Percentiles rank a stretch among this genome's conserved stretches.
These are phyloP conservation scores for Squalus acanthias DNA, from an alignment of 2,797 vertebrate species.

Conservation along the genomic window DNA sequence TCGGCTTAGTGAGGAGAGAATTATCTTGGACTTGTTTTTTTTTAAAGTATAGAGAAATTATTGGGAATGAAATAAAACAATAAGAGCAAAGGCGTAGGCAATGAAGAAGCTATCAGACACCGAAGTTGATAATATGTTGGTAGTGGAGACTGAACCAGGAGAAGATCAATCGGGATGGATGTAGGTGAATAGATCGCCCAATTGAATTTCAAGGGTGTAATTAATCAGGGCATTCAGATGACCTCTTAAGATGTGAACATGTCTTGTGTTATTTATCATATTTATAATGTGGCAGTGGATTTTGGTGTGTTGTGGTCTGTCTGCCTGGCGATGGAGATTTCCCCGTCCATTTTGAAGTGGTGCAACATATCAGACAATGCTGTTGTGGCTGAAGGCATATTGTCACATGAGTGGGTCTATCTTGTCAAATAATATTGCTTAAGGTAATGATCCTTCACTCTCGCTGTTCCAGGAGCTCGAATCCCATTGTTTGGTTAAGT, in stretches of 20 bases:
- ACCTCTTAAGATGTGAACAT: background rate
- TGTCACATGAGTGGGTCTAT: no score
- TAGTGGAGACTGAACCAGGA: background rate
- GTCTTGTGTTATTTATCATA: background rate
- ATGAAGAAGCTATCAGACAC: background rate
- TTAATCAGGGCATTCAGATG: background rate
- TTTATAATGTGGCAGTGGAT: background rate
- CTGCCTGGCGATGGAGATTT: background rate
- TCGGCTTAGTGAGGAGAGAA: no score
- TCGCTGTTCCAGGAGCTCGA: no score
- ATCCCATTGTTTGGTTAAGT: no score
- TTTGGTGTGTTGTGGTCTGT: background rate
- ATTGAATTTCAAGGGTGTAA: constrained; percentile 2
- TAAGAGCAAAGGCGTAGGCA: background rate
- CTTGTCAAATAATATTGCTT: no score
- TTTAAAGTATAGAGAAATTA: no score
- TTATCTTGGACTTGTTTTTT: background rate
- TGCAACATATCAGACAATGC: no score
- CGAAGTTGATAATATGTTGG: background rate
- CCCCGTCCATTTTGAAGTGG: no score
- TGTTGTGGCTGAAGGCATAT: no score
- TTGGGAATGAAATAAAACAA: no score
- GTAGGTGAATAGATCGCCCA: background rate
- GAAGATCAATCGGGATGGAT: background rate
- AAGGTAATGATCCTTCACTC: no score